Conservation (phyloP, 2,888 invertebrate genomes). For the Apotomis betuletana region DNA sequence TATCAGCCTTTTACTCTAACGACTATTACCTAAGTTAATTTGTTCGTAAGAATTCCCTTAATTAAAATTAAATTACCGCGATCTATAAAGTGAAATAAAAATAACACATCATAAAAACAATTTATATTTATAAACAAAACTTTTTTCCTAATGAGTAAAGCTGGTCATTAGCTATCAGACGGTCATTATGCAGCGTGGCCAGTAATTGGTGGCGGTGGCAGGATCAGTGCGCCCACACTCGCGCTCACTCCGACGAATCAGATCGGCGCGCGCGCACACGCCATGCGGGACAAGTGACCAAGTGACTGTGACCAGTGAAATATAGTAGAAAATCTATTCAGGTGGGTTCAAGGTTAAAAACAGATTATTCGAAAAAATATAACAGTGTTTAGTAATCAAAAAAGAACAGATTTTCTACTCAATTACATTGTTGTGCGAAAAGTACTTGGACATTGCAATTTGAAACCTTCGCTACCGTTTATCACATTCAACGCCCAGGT, state of each 20-base stretch:
- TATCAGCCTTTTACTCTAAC: too few relatives aligned
- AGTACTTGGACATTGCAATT: constrained; percentile 44
- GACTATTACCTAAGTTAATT: not conserved
- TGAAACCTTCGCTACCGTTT: constrained; percentile 42
- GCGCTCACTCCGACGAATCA: constrained; percentile 68
- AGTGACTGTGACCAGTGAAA: constrained; percentile 59
- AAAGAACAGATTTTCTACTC: not conserved
- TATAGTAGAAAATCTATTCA: constrained; percentile 49
- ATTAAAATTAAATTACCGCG: too few relatives aligned
- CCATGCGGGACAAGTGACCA: constrained; percentile 53
- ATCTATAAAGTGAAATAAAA: constrained; percentile 33
- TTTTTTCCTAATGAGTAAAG: constrained; percentile 35
- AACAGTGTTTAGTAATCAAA: not conserved
- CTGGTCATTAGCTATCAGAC: constrained; percentile 24
- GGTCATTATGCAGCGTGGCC: constrained; percentile 43
- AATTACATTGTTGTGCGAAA: not conserved
- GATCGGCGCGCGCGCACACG: constrained; percentile 64
- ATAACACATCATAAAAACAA: constrained; percentile 3
- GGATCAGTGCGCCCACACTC: constrained; percentile 49
- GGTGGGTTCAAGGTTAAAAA: constrained; percentile 57
- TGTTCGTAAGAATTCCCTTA: not conserved
- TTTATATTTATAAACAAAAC: constrained; percentile 33
- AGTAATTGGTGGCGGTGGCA: constrained; percentile 48
- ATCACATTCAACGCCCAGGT: constrained; percentile 22
- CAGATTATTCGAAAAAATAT: not conserved